A percentile compares a stretch with the other conserved stretches of the same genome.
These are phyloP conservation scores for Sisyra terminalis DNA, from an alignment of 2,888 invertebrate species.

Conservation along the genomic window DNA sequence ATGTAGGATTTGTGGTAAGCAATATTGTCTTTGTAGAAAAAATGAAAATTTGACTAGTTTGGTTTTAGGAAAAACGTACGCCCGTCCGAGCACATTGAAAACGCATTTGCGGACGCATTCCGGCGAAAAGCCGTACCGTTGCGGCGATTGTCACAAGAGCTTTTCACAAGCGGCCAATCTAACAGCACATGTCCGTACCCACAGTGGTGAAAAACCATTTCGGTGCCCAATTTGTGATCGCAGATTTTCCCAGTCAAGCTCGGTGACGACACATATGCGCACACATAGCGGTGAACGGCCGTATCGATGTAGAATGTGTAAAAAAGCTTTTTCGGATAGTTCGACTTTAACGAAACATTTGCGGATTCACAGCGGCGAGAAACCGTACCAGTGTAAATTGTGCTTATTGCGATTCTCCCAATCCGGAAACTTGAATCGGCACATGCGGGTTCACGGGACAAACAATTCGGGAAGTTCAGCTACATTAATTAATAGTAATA, in stretches of 20 bases:
- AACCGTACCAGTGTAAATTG: conserved; percentile 95
- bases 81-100: conserved; percentile 90
- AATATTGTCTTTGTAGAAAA: conserved; percentile 2
- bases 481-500: too few species aligned
- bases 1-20: conserved; percentile 74
- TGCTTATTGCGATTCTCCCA: conserved; percentile 94
- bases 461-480: conserved; percentile 21
- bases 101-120: conserved; percentile 94
- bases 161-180: conserved; percentile 97
- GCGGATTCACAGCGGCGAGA: conserved; percentile 80
- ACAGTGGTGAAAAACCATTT: conserved; percentile 96
- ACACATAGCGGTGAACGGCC: conserved; percentile 99
- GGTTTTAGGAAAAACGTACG: conserved; percentile 63
- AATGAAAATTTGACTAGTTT: background rate
- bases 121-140: conserved; percentile 84
- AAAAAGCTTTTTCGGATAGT: conserved; percentile 97
- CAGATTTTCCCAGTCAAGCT: conserved; percentile 81
- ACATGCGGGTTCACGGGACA: conserved; percentile 91
- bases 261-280: conserved; percentile 96
- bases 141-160: conserved; percentile 88
- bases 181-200: conserved; percentile 91
- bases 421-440: conserved; percentile 95
- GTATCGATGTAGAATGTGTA: conserved; percentile 84
- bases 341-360: conserved; percentile 96
- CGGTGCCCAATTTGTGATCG: conserved; percentile 94